Evolutionary conservation across 1,140 invertebrate genomes (phyloP), one percentile per base, ranked within the genome.

Genomic region (Macrocentrus cingulum): DNA sequence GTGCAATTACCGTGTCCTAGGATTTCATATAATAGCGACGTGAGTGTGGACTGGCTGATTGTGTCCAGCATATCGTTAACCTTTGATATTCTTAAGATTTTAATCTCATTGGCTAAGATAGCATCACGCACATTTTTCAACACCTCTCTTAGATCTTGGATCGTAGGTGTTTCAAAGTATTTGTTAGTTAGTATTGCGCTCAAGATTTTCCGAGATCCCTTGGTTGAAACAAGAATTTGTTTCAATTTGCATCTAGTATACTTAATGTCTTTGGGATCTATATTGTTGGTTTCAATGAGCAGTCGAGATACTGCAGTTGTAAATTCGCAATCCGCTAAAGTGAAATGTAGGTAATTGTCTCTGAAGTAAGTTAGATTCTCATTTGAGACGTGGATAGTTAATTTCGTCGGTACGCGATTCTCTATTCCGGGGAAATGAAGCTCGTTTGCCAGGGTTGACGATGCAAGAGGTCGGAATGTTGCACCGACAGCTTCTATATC

Each of bases 271-370:
- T 25, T 46, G 4, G 45, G 51, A 22, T 13, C 22, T 1, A 53
- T 53, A 41, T 41, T 53, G 25, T 53, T 37, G 1, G 51, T 53
- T 22, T 53, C 51, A 9, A 53, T 53, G 1, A 53, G n/a, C 6
- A 53, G 25, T 18, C 51, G 51, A 2, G 51, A 53, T 53, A 39
- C 15, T 13, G 3, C 1, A 1, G 36, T 41, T 0, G 51, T 53
- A 20, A 53, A 22, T 42, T 39, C 51, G n/a, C 51, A 53, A 39
- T 53, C 51, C 6, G 51, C 51, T 11, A 37, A 53, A 13, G 41
- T 53, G 9, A 53, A 53, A 42, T 53, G 51, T 16, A 53, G 15
- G 25, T 53, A 53, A 41, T 53, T 53, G 1, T 15, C 37, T 41
- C 23, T 1, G 4, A 13, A 23, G 41, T 57, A 57, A 1, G 55